phyloP scores from a whole-genome alignment of 2,113 vertebrate species.

The Pelusios castaneus region DNA sequence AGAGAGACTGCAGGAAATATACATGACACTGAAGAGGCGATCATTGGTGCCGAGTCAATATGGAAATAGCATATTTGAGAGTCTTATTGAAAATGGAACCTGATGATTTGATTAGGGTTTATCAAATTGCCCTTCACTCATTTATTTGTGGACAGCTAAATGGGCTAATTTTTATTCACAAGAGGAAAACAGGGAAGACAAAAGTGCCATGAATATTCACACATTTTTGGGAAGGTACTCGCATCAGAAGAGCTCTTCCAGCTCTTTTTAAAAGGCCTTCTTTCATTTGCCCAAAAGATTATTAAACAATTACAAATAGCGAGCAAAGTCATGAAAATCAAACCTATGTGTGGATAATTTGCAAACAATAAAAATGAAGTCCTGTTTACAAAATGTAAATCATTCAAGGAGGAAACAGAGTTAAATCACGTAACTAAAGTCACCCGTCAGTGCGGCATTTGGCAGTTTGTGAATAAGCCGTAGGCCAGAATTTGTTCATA shows the following conservation, averaged over 20 bases:
- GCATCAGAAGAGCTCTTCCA: neutral
- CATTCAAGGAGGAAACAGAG: neutral
- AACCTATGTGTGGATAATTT: neutral
- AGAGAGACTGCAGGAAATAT: neutral
- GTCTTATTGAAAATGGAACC: conserved; percentile 28
- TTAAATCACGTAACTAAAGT: neutral
- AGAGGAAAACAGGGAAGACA: neutral
- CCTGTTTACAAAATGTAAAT: neutral
- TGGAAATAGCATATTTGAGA: neutral
- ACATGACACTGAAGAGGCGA: neutral
- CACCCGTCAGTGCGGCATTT: neutral
- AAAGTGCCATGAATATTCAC: neutral
- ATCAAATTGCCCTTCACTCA: conserved; percentile 1
- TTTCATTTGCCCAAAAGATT: neutral
- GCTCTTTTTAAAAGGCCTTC: neutral
- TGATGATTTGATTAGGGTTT: conserved; percentile 37
- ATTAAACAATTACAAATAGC: neutral
- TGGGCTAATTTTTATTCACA: conserved; percentile 38
- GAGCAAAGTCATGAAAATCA: neutral
- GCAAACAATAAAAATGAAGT: neutral
- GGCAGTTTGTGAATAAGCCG: neutral
- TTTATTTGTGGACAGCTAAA: neutral
- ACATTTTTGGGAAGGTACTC: conserved; percentile 5
- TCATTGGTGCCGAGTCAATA: neutral
- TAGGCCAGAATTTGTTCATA: neutral